phyloP scores from a whole-genome alignment of 2,888 invertebrate species.

The Malthinus flaveolus region DNA sequence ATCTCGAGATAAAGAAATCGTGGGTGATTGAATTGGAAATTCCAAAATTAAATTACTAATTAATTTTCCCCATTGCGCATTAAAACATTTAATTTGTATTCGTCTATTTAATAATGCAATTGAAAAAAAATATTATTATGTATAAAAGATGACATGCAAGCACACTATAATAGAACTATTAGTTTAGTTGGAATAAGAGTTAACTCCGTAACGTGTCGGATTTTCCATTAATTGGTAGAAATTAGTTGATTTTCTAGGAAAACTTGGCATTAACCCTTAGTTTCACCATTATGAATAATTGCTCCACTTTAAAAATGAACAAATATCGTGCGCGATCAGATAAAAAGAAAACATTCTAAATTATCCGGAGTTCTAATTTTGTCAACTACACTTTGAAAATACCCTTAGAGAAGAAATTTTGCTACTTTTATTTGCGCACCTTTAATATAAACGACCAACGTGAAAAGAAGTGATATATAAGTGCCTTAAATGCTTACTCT shows the following conservation, averaged over 20 bases:
- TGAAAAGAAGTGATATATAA: slow-evolving; percentile 13
- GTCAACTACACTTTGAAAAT: slow-evolving; percentile 21
- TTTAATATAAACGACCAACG: slow-evolving; percentile 19
- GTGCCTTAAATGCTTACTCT: slow-evolving; percentile 15
- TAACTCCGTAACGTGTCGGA: slow-evolving; percentile 16
- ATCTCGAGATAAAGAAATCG: no score
- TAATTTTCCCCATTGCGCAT: no score
- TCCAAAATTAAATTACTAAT: no score
- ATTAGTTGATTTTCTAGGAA: slow-evolving; percentile 24
- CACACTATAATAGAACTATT: no score
- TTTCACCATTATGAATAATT: slow-evolving; percentile 21
- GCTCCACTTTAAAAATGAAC: slow-evolving; percentile 26
- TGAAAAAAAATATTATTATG: no score
- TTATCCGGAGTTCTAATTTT: slow-evolving; percentile 25
- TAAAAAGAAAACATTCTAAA: slow-evolving; percentile 28
- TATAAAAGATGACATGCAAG: no score
- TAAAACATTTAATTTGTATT: no score
- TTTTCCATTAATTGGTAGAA: slow-evolving; percentile 20
- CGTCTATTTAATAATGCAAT: no score
- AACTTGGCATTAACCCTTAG: slow-evolving; percentile 19
- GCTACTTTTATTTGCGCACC: slow-evolving; percentile 10
- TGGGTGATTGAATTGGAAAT: no score
- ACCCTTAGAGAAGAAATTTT: no score
- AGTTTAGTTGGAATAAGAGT: no score
- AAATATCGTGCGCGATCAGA: slow-evolving; percentile 32